These are phyloP conservation scores for Lasioglossum pauxillum DNA, from an alignment of 2,888 invertebrate species.

Conservation along the genomic window DNA sequence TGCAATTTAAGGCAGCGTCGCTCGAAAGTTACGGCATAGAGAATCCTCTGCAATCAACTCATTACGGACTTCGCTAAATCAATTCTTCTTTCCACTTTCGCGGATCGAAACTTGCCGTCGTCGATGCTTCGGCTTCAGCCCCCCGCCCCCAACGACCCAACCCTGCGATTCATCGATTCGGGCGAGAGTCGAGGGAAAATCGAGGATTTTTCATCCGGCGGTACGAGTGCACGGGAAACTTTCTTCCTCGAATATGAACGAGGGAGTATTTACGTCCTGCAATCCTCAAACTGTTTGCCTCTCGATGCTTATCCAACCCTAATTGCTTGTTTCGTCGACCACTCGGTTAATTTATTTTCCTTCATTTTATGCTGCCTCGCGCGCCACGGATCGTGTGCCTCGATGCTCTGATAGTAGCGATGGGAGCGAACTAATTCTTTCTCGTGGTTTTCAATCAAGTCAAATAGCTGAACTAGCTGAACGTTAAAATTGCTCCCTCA, in stretches of 20 bases:
- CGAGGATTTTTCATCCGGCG: conserved; percentile 15
- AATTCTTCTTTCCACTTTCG: conserved; percentile 57
- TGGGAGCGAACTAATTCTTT: neutral
- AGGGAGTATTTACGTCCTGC: neutral
- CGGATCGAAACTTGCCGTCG: conserved; percentile 42
- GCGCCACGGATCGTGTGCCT: neutral
- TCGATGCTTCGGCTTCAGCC: neutral
- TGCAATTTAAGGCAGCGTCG: conserved; percentile 65
- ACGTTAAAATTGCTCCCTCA: too few relatives aligned
- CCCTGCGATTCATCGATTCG: conserved; percentile 4
- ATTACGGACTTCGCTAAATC: conserved; percentile 68
- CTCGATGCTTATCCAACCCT: neutral
- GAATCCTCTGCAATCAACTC: conserved; percentile 69
- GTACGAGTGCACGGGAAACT: conserved; percentile 19
- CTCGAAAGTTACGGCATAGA: conserved; percentile 59
- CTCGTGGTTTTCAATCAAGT: neutral
- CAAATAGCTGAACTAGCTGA: too few relatives aligned
- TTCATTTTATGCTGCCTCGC: neutral
- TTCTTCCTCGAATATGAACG: conserved; percentile 1
- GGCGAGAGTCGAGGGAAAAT: conserved; percentile 4
- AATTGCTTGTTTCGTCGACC: conserved; percentile 10
- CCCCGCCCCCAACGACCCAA: neutral
- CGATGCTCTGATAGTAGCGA: neutral
- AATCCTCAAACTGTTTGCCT: conserved; percentile 7
- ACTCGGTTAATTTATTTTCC: neutral